Evolutionary conservation across 2,113 vertebrate genomes (phyloP), one percentile per base, ranked within the genome.

Genomic region (Dromiciops gliroides): DNA sequence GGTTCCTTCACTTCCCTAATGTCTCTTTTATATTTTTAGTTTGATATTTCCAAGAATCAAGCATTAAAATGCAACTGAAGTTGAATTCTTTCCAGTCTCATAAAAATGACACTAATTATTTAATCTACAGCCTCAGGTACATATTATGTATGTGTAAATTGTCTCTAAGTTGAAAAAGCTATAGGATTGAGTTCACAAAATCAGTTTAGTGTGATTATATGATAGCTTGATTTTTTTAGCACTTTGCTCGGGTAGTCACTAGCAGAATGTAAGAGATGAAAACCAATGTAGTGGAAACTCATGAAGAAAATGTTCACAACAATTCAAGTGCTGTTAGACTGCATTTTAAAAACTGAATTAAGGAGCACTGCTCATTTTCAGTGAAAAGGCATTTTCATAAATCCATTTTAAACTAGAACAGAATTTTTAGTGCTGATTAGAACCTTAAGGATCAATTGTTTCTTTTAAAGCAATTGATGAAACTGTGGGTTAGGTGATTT

Each of bases 1-100:
- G 53, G 3, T 88, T 89, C 37, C 51, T 95, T 94, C 10, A 31
- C 92, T 96, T 93, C 92, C 89, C 93, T 96, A 48, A 95, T 96
- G 90, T 91, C 28, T 94, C 60, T 89, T 53, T 97, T 95, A 91
- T 3, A 25, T 25, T 93, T 95, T 96, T 24, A 95, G 89, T 96
- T 94, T 94, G 60, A 51, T 31, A 1, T 89, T 90, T 51, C 88
- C 93, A 89, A 95, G 93, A 95, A 52, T 91, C 83, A 92, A 91
- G 31, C 10, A 92, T 67, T 91, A n/a, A n/a, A n/a, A n/a, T n/a
- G n/a, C n/a, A n/a, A n/a, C n/a, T 44, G 50, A 3, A 8, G 52
- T 49, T 44, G n/a, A 90, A 48, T 97, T 91, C 91, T 60, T 92
- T 95, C 89, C 91, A 94, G 50, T 90, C 89, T 96, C 53, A 44